Base-by-base conservation (phyloP, 2,797 vertebrate genomes). In the Cheirogaleus major region DNA sequence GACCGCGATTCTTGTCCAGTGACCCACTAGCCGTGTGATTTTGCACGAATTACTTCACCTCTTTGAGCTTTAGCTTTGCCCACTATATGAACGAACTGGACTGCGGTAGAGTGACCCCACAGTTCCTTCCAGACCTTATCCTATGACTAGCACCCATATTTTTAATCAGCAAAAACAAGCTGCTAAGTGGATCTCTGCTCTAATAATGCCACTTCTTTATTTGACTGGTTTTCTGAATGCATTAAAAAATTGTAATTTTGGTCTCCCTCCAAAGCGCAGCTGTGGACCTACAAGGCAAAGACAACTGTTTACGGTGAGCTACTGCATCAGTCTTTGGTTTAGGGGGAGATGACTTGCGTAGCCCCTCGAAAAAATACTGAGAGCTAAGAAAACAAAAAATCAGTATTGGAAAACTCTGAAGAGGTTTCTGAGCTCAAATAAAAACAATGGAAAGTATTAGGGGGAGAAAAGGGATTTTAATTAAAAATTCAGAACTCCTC, bases 221-320 rank as follows among this genome's bases (percentile, higher is more conserved):
- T 27, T 50, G 79, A 85, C 10, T 15, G 48, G 80, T 30, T 83
- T 84, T 45, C 22, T 55, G 50, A 76, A 67, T 50, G 11, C 50
- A 76, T 41, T 2, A 61, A 18, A 30, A 79, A 43, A 27, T 11
- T 45, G 9, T 4, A 67, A 65, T 63, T 85, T 9, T 41, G 52
- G 32, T 83, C 52, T 91, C 55, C 17, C 55, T 35, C 23, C 35
- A 63, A n/a, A 82, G 50, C 11, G 22, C 7, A 55, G 63, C 57
- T 72, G 43, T 32, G 52, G 35, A 41, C 43, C 81, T 57, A 9
- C 32, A 59, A 88, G 63, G 69, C 25, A 61, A 67, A 86, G n/a
- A 4, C 22, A 45, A 11, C 30, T 23, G 2, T 32, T 3, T n/a
- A n/a, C 0, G 5, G 2, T n/a, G 20, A 75, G 27, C 32, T 18